A percentile compares a stretch with the other conserved stretches of the same genome.
Evolutionary conservation across 2,888 invertebrate species (phyloP).

Genomic region (Mycalesis mineus): DNA sequence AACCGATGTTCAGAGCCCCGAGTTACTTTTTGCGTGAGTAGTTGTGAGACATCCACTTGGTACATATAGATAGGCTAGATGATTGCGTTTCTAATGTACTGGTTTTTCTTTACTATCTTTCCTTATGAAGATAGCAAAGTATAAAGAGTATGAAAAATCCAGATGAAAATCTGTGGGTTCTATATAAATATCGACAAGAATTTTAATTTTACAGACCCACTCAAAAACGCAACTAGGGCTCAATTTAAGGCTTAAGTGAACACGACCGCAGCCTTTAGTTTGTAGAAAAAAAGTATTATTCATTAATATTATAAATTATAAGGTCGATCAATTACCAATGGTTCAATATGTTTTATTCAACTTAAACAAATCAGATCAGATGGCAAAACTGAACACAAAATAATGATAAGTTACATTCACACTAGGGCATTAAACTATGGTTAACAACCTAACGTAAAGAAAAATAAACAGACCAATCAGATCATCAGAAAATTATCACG

Average conservation of each 20-base stretch:
- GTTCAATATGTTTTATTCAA: no score
- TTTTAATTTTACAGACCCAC: background rate
- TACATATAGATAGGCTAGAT: no score
- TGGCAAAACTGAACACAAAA: no score
- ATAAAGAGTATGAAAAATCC: no score
- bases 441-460: background rate
- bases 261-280: constrained; percentile 5
- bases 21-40: background rate
- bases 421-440: background rate
- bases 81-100: no score
- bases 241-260: constrained; percentile 3
- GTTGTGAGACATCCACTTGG: no score
- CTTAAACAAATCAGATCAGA: no score
- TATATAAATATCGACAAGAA: no score
- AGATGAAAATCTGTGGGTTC: no score
- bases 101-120: no score
- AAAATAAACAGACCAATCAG: background rate
- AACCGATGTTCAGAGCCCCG: constrained; percentile 10
- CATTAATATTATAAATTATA: background rate
- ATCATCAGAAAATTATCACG: background rate
- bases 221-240: background rate
- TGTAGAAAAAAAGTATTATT: background rate
- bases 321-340: background rate
- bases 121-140: no score
- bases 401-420: background rate